These are phyloP conservation scores for Xylocampa areola DNA, from an alignment of 2,888 invertebrate species.

Conservation along the genomic window DNA sequence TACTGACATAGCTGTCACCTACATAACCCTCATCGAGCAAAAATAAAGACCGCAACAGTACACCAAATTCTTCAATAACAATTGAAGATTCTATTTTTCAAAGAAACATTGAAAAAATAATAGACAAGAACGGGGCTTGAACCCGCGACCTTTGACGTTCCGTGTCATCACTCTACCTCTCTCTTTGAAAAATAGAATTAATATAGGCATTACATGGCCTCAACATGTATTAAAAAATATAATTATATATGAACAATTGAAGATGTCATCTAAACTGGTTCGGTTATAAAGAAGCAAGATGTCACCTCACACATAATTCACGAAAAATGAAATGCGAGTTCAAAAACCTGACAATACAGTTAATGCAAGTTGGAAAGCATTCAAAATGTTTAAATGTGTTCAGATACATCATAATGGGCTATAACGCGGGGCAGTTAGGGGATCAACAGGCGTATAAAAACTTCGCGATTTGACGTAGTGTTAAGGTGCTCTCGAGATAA, in stretches of 20 bases:
- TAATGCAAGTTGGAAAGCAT: conserved; percentile 60
- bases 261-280: conserved; percentile 5
- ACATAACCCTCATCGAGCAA: background rate
- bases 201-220: too few species aligned
- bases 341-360: conserved; percentile 51
- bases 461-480: conserved; percentile 60
- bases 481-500: conserved; percentile 53
- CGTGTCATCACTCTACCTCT: too few species aligned
- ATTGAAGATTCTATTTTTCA: too few species aligned
- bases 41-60: conserved; percentile 3
- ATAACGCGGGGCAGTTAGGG: conserved; percentile 69
- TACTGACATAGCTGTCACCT: too few species aligned
- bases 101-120: too few species aligned
- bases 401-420: conserved; percentile 71
- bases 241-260: too few species aligned
- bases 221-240: too few species aligned
- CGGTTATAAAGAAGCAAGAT: conserved; percentile 20
- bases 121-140: too few species aligned
- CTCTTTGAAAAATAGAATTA: too few species aligned
- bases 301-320: conserved; percentile 40
- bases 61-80: too few species aligned
- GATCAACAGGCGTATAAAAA: conserved; percentile 86
- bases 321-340: conserved; percentile 42
- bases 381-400: conserved; percentile 66
- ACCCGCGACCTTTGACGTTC: too few species aligned